Evolutionary conservation across 2,113 vertebrate species (phyloP), one percentile per base, ranked within the genome.

Genomic region (Eublepharis macularius): DNA sequence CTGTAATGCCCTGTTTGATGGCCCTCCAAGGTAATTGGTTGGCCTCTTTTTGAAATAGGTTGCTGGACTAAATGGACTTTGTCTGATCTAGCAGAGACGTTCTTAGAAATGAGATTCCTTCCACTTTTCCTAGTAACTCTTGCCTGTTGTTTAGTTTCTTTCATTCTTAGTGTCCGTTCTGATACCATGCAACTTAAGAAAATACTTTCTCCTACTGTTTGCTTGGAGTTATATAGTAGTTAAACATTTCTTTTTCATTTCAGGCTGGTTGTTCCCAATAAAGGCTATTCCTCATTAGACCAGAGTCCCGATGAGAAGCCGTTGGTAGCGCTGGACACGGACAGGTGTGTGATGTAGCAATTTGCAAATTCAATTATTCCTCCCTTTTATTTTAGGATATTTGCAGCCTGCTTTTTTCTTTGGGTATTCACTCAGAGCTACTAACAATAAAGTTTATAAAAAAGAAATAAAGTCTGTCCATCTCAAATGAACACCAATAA

Each of bases 291-390:
- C 0, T 99, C 98, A 0, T 97, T 99, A 97, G 99, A 99, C 92
- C 98, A 99, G 97, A 99, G 98, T 90, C 98, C 99, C 6, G 99
- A 99, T 88, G 98, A 99, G 93, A 99, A 99, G 93, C 99, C 98
- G 2, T 94, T 99, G 94, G 99, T 99, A 93, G 98, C 98, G 86
- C 96, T 99, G 94, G 99, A 99, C 94, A 99, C 99, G 26, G 98
- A 99, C 98, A 99, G 99, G 99, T 99, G 90, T 41, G 94, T 81
- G 85, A 11, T 49, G 49, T 70, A 60, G 76, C 84, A 45, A 17
- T 54, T 54, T 13, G 51, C 47, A 70, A 26, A 10, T 26, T 26
- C 39, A 6, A 13, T 70, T n/a, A 4, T 63, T 29, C 21, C 24
- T 29, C 3, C 29, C 17, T 57, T 21, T 24, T 24, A 57, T 21